phyloP scores from a whole-genome alignment of 2,888 invertebrate genomes.

The Catocala sponsa region DNA sequence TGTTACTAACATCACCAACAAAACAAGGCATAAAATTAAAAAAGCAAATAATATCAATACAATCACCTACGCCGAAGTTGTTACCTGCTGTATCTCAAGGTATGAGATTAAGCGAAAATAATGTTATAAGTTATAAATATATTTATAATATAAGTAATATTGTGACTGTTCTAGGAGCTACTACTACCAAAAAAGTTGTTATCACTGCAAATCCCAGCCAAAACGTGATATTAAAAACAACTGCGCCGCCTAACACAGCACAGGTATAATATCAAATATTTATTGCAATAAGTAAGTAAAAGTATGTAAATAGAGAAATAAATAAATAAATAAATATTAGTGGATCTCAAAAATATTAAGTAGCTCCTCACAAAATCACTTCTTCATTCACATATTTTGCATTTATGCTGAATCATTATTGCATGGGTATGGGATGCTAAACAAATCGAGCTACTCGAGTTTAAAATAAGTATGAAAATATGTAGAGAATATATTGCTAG shows the following conservation, averaged over 20 bases:
- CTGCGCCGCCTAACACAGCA: conserved; percentile 61
- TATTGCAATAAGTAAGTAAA: not conserved
- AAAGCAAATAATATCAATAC: conserved; percentile 85
- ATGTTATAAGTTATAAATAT: too few species aligned
- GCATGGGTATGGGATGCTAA: too few species aligned
- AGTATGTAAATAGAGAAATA: too few species aligned
- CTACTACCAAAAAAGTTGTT: conserved; percentile 69
- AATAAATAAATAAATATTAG: too few species aligned
- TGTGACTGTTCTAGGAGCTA: conserved; percentile 42
- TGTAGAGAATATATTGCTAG: too few species aligned
- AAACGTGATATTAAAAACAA: conserved; percentile 72
- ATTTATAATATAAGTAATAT: not conserved
- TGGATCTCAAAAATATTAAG: too few species aligned
- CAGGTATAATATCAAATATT: conserved; percentile 56
- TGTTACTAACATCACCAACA: conserved; percentile 77
- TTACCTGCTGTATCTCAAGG: conserved; percentile 88
- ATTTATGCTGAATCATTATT: too few species aligned
- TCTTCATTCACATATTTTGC: too few species aligned
- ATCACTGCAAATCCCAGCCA: conserved; percentile 67
- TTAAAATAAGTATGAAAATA: too few species aligned
- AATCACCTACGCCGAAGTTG: conserved; percentile 91
- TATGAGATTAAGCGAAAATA: conserved; percentile 16
- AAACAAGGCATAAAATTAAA: conserved; percentile 77
- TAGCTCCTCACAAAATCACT: too few species aligned
- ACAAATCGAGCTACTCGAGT: too few species aligned